Conservation (phyloP, 2,888 invertebrate genomes). For the Drosophila rubida region DNA sequence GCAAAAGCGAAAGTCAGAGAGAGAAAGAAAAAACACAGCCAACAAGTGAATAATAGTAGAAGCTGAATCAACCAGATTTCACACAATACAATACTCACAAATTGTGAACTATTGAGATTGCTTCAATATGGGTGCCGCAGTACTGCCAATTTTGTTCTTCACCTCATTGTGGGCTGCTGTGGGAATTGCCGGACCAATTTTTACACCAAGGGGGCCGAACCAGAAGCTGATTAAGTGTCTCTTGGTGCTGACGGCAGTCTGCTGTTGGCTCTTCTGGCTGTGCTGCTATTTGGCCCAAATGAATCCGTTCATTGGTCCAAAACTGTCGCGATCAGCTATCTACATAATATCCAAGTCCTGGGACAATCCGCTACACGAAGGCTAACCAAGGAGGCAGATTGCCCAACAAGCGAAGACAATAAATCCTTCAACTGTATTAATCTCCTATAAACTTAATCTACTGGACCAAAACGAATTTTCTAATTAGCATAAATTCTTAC, state of each 20-base stretch:
- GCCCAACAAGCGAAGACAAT: background rate
- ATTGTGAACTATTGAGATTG: background rate
- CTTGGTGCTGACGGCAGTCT: conserved; percentile 93
- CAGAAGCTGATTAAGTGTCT: conserved; percentile 95
- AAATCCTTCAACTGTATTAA: conserved; percentile 32
- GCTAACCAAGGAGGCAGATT: conserved; percentile 17
- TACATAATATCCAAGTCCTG: conserved; percentile 92
- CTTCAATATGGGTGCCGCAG: conserved; percentile 89
- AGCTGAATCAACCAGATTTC: background rate
- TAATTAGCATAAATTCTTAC: conserved; percentile 44
- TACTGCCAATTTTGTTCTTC: conserved; percentile 91
- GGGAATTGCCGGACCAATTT: conserved; percentile 93
- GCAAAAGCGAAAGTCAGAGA: conserved; percentile 24
- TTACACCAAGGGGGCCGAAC: conserved; percentile 96
- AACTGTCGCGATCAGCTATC: conserved; percentile 89
- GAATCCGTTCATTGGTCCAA: conserved; percentile 96
- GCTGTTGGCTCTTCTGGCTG: conserved; percentile 96
- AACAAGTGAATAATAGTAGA: conserved; percentile 41
- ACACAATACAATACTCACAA: conserved; percentile 5
- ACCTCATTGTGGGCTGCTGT: conserved; percentile 94
- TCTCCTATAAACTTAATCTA: conserved; percentile 32
- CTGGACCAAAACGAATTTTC: conserved; percentile 4
- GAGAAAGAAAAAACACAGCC: conserved; percentile 40
- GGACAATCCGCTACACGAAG: conserved; percentile 85
- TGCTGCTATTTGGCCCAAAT: conserved; percentile 97